Percentiles rank a stretch among this genome's conserved stretches.
These are phyloP conservation scores for Sinocyclocheilus maitianheensis DNA, from an alignment of 2,113 vertebrate genomes.

Conservation along the genomic window DNA sequence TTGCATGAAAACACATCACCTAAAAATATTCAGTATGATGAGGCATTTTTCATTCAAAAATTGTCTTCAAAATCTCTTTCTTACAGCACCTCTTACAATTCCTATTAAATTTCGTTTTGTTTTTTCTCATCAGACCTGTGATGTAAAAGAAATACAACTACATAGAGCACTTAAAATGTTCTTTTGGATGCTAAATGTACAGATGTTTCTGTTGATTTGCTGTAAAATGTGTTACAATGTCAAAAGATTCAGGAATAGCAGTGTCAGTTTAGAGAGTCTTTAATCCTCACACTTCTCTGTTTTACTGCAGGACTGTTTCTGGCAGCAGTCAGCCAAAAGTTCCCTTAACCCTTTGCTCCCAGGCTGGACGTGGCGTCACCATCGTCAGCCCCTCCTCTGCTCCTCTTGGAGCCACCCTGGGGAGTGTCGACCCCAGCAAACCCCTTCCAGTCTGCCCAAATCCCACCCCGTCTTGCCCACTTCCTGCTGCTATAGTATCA, in stretches of 20 bases:
- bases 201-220: neutral
- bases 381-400: slow-evolving; percentile 83
- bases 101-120: neutral
- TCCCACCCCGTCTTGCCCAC: slow-evolving; percentile 62
- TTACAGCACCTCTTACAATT: neutral
- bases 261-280: neutral
- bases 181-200: neutral
- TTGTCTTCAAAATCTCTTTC: neutral
- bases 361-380: slow-evolving; percentile 82
- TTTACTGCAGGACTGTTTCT: slow-evolving; percentile 78
- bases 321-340: slow-evolving; percentile 86
- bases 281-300: neutral
- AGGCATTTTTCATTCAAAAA: neutral
- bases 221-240: neutral
- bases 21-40: neutral
- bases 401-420: slow-evolving; percentile 79
- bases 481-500: slow-evolving; percentile 80
- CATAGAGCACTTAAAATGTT: neutral
- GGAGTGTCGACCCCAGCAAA: slow-evolving; percentile 77
- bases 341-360: slow-evolving; percentile 80
- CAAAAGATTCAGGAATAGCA: neutral
- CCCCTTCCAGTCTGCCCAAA: slow-evolving; percentile 68
- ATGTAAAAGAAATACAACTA: neutral
- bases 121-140: neutral
- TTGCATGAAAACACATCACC: neutral